A percentile compares a stretch with the other conserved stretches of the same genome.
phyloP scores from a whole-genome alignment of 2,113 vertebrate species.

The Lasiurus cinereus region DNA sequence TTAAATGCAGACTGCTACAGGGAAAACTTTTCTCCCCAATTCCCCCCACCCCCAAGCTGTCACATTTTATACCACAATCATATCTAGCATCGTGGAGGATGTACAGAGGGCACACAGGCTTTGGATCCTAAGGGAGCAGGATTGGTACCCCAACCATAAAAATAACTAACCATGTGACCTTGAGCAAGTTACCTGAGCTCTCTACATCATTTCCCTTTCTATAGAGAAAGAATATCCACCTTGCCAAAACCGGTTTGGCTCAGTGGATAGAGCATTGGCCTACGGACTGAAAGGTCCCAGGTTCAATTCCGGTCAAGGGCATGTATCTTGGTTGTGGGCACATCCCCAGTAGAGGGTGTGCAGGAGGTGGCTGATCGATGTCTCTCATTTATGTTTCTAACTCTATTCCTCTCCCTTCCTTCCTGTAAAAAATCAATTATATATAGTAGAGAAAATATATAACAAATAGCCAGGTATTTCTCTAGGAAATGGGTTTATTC shows the following conservation, averaged over 20 bases:
- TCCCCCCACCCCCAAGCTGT: background rate
- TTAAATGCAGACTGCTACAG: background rate
- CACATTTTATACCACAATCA: background rate
- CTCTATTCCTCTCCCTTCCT: no score
- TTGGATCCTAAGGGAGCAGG: background rate
- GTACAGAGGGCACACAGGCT: background rate
- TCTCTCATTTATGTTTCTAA: no score
- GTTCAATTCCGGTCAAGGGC: no score
- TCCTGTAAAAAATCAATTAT: no score
- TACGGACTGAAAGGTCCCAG: no score
- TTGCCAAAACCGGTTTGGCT: no score
- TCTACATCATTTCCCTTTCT: background rate
- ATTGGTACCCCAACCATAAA: background rate
- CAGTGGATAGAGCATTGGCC: no score
- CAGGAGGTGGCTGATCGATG: no score
- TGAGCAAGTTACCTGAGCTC: conserved; percentile 2
- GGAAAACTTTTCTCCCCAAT: background rate
- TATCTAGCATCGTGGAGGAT: background rate
- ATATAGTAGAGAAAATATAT: background rate
- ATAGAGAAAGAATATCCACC: background rate
- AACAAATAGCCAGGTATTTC: background rate
- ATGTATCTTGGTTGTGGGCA: no score
- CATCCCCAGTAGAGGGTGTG: no score
- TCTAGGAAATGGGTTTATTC: background rate
- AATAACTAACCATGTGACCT: background rate